Conservation (phyloP, 2,113 vertebrate species). For the Pachycephala philippinensis region DNA sequence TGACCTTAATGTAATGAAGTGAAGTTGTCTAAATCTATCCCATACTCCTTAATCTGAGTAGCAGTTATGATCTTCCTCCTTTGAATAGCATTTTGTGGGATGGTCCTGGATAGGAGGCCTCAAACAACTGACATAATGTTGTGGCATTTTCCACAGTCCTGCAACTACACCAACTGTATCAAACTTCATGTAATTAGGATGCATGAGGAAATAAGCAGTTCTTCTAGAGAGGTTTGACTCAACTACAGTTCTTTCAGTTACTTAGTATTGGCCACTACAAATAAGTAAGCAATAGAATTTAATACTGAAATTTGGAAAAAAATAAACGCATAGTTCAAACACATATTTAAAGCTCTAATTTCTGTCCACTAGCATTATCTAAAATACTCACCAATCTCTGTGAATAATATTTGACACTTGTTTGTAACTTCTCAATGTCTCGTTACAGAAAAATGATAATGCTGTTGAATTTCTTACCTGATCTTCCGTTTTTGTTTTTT, state of each 20-base stretch:
- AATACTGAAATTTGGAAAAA: background rate
- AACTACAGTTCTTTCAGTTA: background rate
- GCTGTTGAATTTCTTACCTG: background rate
- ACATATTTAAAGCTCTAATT: background rate
- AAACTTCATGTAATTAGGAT: background rate
- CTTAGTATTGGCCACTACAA: background rate
- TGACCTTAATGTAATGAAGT: background rate
- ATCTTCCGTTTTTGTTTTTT: background rate
- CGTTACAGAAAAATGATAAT: background rate
- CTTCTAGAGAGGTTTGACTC: background rate
- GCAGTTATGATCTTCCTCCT: background rate
- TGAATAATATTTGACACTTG: background rate
- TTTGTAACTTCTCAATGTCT: background rate
- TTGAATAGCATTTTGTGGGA: background rate
- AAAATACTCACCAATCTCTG: background rate
- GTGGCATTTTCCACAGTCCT: background rate
- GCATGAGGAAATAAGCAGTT: background rate
- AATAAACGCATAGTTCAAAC: background rate
- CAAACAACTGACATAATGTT: background rate
- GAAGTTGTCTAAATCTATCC: background rate
- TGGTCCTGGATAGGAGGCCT: background rate
- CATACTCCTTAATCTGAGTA: background rate
- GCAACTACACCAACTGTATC: background rate
- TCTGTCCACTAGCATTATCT: background rate
- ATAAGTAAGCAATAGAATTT: background rate